Conservation (phyloP, 2,113 vertebrate genomes). For the Speoplatyrhinus poulsoni region DNA sequence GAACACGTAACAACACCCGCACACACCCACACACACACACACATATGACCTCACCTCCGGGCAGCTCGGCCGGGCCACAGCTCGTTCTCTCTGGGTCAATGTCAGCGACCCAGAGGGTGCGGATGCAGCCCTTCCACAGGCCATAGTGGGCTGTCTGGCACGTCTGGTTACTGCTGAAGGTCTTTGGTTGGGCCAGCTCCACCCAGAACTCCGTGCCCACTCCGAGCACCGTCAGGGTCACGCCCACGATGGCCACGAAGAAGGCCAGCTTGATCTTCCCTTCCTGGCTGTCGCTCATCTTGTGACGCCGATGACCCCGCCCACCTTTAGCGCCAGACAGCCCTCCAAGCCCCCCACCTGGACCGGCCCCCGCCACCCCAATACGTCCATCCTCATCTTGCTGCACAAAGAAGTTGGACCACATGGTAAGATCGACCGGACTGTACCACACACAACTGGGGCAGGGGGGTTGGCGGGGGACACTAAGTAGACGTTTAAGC, state of each 20-base stretch:
- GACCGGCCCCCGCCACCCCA: constrained; percentile 59
- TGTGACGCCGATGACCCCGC: constrained; percentile 66
- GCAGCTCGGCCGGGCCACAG: constrained; percentile 84
- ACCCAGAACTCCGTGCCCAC: constrained; percentile 92
- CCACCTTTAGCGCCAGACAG: constrained; percentile 41
- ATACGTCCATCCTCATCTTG: constrained; percentile 77
- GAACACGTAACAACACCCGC: constrained; percentile 8
- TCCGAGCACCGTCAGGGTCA: constrained; percentile 82
- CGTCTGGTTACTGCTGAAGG: constrained; percentile 77
- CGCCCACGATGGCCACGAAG: constrained; percentile 79
- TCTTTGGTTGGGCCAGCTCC: constrained; percentile 82
- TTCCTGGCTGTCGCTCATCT: constrained; percentile 81
- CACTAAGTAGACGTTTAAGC: too few relatives aligned
- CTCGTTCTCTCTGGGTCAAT: constrained; percentile 78
- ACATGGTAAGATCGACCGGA: constrained; percentile 76
- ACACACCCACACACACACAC: constrained; percentile 42
- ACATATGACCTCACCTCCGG: constrained; percentile 84
- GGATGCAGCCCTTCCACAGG: constrained; percentile 87
- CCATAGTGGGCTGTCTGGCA: constrained; percentile 85
- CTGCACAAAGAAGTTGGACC: constrained; percentile 87
- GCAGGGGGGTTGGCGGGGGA: not conserved
- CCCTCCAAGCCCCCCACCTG: constrained; percentile 50
- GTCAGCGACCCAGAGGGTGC: constrained; percentile 82
- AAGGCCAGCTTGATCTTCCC: constrained; percentile 85
- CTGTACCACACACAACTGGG: not conserved